phyloP scores from a whole-genome alignment of 2,113 vertebrate species.

The Sardina pilchardus region DNA sequence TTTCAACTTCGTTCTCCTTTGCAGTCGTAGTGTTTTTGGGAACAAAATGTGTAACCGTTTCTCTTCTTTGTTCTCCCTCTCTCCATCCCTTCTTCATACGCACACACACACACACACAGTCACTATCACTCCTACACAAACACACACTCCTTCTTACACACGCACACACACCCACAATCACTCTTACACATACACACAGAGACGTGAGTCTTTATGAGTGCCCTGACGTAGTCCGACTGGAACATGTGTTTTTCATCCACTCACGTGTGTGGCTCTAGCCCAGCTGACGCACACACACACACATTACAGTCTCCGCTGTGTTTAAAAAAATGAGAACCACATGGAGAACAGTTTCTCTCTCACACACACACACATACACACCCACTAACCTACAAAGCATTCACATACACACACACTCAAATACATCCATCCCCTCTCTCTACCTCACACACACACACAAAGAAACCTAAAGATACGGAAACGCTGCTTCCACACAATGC shows the following conservation, averaged over 20 bases:
- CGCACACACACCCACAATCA: neutral
- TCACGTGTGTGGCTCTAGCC: conserved; percentile 56
- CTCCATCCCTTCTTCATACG: neutral
- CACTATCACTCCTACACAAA: neutral
- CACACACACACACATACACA: neutral
- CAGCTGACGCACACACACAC: conserved; percentile 47
- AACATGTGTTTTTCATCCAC: conserved; percentile 70
- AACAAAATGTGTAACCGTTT: too few species aligned
- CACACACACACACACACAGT: neutral
- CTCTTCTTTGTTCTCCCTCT: neutral
- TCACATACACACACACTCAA: neutral
- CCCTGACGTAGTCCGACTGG: conserved; percentile 22
- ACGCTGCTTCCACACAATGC: too few species aligned
- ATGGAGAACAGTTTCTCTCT: neutral
- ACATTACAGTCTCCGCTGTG: conserved; percentile 19
- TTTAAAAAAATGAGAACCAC: neutral
- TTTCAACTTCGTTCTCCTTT: too few species aligned
- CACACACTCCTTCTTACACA: too few species aligned
- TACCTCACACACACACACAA: neutral
- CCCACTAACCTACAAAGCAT: neutral
- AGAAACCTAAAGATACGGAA: neutral
- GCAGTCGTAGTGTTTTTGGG: too few species aligned
- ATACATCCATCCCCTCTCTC: neutral
- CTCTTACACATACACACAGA: neutral
- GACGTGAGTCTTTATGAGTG: neutral